These are phyloP conservation scores for Eulacestoma nigropectus DNA, from an alignment of 2,113 vertebrate genomes.

Conservation along the genomic window DNA sequence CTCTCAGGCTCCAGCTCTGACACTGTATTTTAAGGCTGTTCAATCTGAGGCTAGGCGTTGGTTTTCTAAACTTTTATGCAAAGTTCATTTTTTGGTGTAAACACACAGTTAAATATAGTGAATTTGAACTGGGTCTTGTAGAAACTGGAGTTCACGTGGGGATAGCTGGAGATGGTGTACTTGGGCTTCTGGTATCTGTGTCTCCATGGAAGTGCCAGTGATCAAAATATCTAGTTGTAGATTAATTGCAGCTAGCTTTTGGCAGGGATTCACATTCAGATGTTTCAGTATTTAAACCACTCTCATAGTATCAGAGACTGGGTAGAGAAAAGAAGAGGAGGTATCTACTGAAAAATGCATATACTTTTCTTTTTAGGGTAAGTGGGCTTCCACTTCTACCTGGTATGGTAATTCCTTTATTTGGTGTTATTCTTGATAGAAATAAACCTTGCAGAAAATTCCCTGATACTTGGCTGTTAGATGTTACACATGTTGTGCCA, in stretches of 20 bases:
- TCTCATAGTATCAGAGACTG: not conserved
- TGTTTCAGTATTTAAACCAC: not conserved
- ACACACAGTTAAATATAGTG: not conserved
- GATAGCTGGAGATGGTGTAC: not conserved
- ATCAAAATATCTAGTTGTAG: slow-evolving; percentile 3
- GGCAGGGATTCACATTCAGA: not conserved
- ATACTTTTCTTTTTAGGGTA: not conserved
- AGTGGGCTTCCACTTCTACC: not conserved
- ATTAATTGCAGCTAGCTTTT: slow-evolving; percentile 10
- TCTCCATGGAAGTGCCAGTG: not conserved
- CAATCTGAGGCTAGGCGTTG: fast-evolving
- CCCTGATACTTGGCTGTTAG: not conserved
- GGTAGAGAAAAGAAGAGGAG: not conserved
- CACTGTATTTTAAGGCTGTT: not conserved
- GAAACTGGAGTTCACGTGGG: not conserved
- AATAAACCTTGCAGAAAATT: not conserved
- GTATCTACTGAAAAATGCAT: not conserved
- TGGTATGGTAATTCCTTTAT: not conserved
- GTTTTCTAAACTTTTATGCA: not conserved
- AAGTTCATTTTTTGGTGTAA: not conserved
- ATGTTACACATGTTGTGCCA: not conserved
- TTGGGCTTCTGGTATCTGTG: not conserved
- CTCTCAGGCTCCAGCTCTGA: not conserved
- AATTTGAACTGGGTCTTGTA: not conserved
- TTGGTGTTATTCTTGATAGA: not conserved